Base-by-base conservation (phyloP, 2,888 invertebrate species). In the Torymus auratus region DNA sequence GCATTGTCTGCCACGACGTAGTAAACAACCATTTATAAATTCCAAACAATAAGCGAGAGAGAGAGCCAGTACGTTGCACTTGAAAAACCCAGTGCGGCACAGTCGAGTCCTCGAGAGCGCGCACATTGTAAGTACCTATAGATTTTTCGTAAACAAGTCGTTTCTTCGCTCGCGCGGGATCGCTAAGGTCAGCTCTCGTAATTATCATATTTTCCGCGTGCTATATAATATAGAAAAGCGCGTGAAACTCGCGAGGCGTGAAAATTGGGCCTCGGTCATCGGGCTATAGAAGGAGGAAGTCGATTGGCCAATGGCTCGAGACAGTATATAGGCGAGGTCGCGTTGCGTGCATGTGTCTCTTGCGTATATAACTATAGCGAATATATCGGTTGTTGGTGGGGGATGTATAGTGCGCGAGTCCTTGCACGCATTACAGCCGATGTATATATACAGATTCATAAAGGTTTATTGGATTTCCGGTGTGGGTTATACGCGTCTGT, bases 251-350 rank as follows among this genome's bases (percentile, higher is more conserved):
- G 56, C 70, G 67, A 71, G 67, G 80, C 79, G 79, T 80, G 76
- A 75, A 76, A 80, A 80, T 76, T 72, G 61, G 67, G 61, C 67
- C 78, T 65, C 53, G 65, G 71, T 75, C 75, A 71, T 67, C 61
- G 65, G 65, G 50, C 41, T 28, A 28, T 28, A 56, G 56, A 64
- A 73, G 53, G 68, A 74, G 71, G 62, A 77, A 81, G 69, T 73
- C 53, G 4, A 75, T 75, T 58, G 65, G 74, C 17, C 58, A 17
- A 52, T 15, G 23, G 41, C 50, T n/a, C 5, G 15, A 28, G 20
- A 20, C 20, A 20, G 13, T 23, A 53, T 28, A 2, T 28, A 28
- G 28, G 28, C 28, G 28, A 28, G 28, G 17, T 60, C 28, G 53
- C 60, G 28, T 15, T 15, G 17, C 58, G 23, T 60, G 11, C 15